Conservation (phyloP, 2,888 invertebrate genomes). For the Frankliniella fusca region DNA sequence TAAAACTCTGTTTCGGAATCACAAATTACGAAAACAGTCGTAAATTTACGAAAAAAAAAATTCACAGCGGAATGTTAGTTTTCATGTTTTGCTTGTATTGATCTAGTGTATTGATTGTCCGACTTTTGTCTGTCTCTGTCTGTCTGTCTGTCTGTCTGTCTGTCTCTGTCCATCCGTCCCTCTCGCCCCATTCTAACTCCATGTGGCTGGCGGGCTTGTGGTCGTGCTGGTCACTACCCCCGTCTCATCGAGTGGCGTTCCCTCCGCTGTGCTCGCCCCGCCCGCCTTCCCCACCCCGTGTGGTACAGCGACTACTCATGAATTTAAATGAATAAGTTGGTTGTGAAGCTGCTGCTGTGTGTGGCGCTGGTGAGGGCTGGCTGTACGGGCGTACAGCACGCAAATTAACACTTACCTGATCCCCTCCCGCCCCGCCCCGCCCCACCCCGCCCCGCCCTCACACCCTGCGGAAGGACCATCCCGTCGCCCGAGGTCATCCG, state of each 20-base stretch:
- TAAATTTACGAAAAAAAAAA: too few species aligned
- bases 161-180: too few species aligned
- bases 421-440: background rate
- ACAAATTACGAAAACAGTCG: too few species aligned
- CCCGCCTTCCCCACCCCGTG: background rate
- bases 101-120: too few species aligned
- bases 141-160: too few species aligned
- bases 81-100: too few species aligned
- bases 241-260: too few species aligned
- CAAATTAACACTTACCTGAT: constrained; percentile 17
- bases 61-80: too few species aligned
- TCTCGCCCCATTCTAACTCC: too few species aligned
- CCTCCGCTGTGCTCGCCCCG: background rate
- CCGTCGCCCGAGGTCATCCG: background rate
- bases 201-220: background rate
- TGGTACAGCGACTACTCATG: background rate
- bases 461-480: background rate
- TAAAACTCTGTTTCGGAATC: too few species aligned
- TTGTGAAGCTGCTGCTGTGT: background rate
- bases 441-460: background rate
- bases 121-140: too few species aligned
- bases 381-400: background rate
- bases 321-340: constrained; percentile 14
- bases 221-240: background rate
- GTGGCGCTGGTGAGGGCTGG: too few species aligned